These are phyloP conservation scores for Antheraea pernyi DNA, from an alignment of 1,140 invertebrate species.

Conservation along the genomic window DNA sequence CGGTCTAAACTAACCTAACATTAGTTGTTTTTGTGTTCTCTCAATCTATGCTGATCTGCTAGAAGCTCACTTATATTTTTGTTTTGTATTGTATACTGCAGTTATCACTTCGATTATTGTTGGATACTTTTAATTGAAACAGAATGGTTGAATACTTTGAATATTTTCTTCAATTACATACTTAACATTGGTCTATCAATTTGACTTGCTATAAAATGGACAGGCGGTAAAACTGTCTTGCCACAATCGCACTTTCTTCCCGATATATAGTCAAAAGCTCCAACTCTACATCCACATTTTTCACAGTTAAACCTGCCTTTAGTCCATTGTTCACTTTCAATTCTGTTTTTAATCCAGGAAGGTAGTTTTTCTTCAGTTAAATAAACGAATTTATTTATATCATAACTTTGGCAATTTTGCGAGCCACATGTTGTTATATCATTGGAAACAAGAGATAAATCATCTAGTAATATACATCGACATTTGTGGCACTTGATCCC, in stretches of 20 bases:
- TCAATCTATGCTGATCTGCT: too few species aligned
- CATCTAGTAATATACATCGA: conserved; percentile 46
- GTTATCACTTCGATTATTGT: too few species aligned
- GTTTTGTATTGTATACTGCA: too few species aligned
- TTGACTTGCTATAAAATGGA: conserved; percentile 80
- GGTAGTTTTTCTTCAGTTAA: conserved; percentile 70
- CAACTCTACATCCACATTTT: conserved; percentile 79
- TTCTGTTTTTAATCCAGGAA: conserved; percentile 62
- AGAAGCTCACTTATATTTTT: too few species aligned
- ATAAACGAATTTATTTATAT: conserved; percentile 59
- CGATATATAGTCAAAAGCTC: conserved; percentile 82
- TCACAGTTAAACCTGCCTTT: conserved; percentile 83
- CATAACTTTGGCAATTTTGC: conserved; percentile 45
- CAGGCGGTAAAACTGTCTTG: conserved; percentile 72
- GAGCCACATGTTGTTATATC: conserved; percentile 25
- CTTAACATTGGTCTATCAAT: conserved; percentile 67
- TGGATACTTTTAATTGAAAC: too few species aligned
- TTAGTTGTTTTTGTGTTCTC: too few species aligned
- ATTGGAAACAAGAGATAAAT: conserved; percentile 32
- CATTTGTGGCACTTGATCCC: conserved; percentile 68
- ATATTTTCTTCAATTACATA: neutral
- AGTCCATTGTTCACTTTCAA: conserved; percentile 78
- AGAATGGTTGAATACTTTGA: too few species aligned
- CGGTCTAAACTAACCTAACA: too few species aligned
- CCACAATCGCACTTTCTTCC: conserved; percentile 81